phyloP scores from a whole-genome alignment of 53 echinoderm and acorn worm genomes.

The Echinarachnius parma region DNA sequence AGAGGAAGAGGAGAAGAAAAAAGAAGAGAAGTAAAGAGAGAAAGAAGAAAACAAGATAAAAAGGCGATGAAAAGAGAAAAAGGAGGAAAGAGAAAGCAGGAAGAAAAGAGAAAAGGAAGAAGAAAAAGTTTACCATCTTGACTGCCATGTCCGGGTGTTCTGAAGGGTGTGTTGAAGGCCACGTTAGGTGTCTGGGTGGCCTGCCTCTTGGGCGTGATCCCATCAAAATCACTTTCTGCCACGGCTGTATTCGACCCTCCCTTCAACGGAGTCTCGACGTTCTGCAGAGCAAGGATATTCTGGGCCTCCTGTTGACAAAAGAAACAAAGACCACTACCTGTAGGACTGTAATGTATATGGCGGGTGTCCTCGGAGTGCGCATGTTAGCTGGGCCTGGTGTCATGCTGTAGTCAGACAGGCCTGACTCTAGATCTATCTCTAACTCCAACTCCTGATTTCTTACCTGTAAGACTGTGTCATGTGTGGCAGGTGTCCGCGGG shows the following conservation, averaged over 20 bases:
- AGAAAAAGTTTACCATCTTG: too few species aligned
- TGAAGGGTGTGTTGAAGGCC: conserved; percentile 93
- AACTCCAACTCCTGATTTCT: too few species aligned
- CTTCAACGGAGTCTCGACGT: conserved; percentile 96
- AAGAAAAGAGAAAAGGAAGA: too few species aligned
- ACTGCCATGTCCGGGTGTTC: conserved; percentile 70
- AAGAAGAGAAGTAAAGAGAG: too few species aligned
- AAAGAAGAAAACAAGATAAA: too few species aligned
- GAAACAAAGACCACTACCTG: too few species aligned
- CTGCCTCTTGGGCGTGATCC: conserved; percentile 81
- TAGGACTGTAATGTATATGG: conserved; percentile 78
- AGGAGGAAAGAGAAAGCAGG: too few species aligned
- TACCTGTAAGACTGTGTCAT: conserved; percentile 93
- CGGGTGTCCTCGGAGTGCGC: conserved; percentile 85
- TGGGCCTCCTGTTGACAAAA: conserved; percentile 84
- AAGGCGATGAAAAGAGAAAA: too few species aligned
- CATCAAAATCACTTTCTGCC: conserved; percentile 80
- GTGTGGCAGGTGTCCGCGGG: conserved; percentile 79
- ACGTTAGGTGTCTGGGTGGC: conserved; percentile 90
- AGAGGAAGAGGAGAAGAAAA: too few species aligned
- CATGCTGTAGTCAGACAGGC: conserved; percentile 90
- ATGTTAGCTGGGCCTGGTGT: conserved; percentile 79
- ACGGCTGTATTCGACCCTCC: conserved; percentile 91
- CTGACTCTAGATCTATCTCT: too few species aligned
- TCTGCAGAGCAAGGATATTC: conserved; percentile 94